Percentiles rank a stretch among this genome's conserved stretches.
phyloP scores from a whole-genome alignment of 2,888 invertebrate genomes.

The Amphipoea lucens region DNA sequence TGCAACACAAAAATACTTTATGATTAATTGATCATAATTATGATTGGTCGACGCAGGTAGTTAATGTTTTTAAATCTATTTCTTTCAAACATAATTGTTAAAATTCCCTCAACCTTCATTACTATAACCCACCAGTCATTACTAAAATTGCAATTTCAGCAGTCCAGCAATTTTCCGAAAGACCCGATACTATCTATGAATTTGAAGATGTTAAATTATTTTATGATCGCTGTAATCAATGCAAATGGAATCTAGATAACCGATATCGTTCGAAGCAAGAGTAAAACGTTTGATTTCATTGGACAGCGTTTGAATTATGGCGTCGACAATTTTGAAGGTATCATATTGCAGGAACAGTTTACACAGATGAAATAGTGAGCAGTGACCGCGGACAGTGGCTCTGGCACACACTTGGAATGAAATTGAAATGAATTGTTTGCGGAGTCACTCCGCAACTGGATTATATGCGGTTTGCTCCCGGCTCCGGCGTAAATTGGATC shows the following conservation, averaged over 20 bases:
- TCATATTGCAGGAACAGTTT: constrained; percentile 42
- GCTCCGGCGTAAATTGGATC: constrained; percentile 83
- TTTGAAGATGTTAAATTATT: constrained; percentile 36
- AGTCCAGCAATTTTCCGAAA: constrained; percentile 1
- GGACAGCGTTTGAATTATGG: constrained; percentile 30
- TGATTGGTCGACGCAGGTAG: neutral
- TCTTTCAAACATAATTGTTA: neutral
- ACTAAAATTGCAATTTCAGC: constrained; percentile 8
- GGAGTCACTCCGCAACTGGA: constrained; percentile 78
- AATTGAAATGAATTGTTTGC: constrained; percentile 88
- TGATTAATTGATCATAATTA: neutral
- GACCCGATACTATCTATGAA: constrained; percentile 24
- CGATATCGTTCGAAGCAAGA: constrained; percentile 21
- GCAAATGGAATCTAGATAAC: constrained; percentile 32
- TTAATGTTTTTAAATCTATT: neutral
- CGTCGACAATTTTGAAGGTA: constrained; percentile 21
- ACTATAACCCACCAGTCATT: neutral
- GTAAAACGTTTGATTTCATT: constrained; percentile 42
- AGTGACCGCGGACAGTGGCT: constrained; percentile 70
- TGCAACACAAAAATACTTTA: constrained; percentile 6
- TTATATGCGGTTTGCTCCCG: constrained; percentile 81
- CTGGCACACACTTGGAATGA: constrained; percentile 78
- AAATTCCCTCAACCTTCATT: neutral
- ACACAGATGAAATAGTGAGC: constrained; percentile 58
- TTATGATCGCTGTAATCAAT: constrained; percentile 39